Evolutionary conservation across 2,888 invertebrate genomes (phyloP), one percentile per base, ranked within the genome.

Genomic region (Campoplex capitator): DNA sequence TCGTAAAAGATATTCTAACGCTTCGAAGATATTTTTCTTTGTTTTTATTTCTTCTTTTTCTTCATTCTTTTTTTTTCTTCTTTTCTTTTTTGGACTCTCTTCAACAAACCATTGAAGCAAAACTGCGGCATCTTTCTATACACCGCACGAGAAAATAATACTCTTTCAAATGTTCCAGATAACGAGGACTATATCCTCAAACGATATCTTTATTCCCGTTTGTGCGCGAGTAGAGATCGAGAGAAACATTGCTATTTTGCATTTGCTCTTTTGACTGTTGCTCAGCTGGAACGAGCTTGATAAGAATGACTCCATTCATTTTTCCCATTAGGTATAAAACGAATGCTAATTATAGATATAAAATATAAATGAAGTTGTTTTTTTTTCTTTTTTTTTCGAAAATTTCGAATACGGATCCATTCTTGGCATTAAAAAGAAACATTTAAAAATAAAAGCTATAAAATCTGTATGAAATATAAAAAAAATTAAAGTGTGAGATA

Each of bases 81-180:
- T 67, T 18, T 79, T 45, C 13, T 45, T 42, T 71, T 77, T 28
- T 38, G 68, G 38, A 76, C 70, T 79, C 54, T 80, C 68, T 70
- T 77, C 45, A 35, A n/a, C 68, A 54, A 79, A 70, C 51, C 84
- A 58, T 73, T 77, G 74, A 23, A 86, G 86, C 86, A 84, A 84
- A 81, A 84, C 79, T 83, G 42, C 71, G 18, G 48, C 42, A 13
- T 35, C 35, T 65, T 70, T 79, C 71, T 79, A 79, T 78, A 42
- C 32, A 62, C 54, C 48, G 62, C 54, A 71, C 51, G 45, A 71
- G 42, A 42, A 68, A 70, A 76, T 71, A 78, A 81, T 85, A 71
- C 58, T 77, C 62, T 73, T 56, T 16, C 42, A 68, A 68, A 84
- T 70, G 79, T 79, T 62, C 68, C 75, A 70, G 79, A 76, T 84